These are phyloP conservation scores for Hanleya hanleyi DNA, from an alignment of 2,888 invertebrate species.

Conservation along the genomic window DNA sequence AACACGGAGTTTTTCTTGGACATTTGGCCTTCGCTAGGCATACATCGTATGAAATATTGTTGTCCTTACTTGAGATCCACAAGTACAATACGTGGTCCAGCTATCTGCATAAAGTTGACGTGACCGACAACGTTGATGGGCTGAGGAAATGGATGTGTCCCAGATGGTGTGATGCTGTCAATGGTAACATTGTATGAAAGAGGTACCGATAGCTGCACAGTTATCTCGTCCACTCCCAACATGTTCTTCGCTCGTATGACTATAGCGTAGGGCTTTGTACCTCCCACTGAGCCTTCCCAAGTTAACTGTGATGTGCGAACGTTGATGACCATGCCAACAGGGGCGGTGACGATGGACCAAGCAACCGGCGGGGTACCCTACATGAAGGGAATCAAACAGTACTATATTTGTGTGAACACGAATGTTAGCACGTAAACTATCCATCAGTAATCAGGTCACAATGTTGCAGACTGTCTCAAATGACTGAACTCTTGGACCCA, in stretches of 20 bases:
- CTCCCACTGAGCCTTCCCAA: constrained; percentile 26
- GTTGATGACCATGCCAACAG: constrained; percentile 22
- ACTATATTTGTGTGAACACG: too few relatives aligned
- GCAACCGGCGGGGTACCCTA: constrained; percentile 30
- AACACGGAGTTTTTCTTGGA: too few relatives aligned
- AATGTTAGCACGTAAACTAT: too few relatives aligned
- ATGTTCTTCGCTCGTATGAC: constrained; percentile 22
- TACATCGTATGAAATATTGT: constrained; percentile 1
- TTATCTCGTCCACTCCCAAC: constrained; percentile 22
- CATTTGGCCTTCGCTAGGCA: too few relatives aligned
- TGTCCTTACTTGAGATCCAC: constrained; percentile 27
- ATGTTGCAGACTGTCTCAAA: too few relatives aligned
- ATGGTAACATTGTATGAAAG: constrained; percentile 26
- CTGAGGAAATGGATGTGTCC: constrained; percentile 19
- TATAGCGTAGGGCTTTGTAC: constrained; percentile 13
- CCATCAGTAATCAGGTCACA: too few relatives aligned
- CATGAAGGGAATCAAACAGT: too few relatives aligned
- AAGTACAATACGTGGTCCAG: constrained; percentile 12
- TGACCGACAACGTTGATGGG: constrained; percentile 20
- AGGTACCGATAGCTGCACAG: constrained; percentile 24
- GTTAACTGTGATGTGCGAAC: constrained; percentile 16
- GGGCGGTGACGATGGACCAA: constrained; percentile 22
- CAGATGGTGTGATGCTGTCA: constrained; percentile 11
- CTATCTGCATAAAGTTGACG: constrained; percentile 13
- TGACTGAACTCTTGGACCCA: too few relatives aligned